These are phyloP conservation scores for Sinocyclocheilus anophthalmus DNA, from an alignment of 2,113 vertebrate genomes.

Conservation along the genomic window DNA sequence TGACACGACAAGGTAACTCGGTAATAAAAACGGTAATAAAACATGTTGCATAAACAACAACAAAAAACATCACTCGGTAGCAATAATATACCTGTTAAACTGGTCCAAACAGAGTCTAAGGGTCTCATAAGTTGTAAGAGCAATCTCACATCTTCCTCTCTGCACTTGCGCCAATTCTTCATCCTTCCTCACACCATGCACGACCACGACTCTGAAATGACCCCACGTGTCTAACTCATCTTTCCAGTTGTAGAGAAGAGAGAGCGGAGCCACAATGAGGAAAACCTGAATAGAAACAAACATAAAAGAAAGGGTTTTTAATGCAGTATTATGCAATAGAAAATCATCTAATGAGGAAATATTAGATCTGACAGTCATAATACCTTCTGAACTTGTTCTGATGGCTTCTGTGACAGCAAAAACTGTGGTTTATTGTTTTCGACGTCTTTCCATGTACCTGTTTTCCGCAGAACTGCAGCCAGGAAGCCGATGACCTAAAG, in stretches of 20 bases:
- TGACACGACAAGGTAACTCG: not conserved
- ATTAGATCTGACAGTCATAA: not conserved
- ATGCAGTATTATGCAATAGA: not conserved
- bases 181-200: conserved; percentile 90
- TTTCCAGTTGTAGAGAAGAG: conserved; percentile 96
- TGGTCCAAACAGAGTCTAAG: conserved; percentile 87
- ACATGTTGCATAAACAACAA: not conserved
- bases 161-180: conserved; percentile 84
- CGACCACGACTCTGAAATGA: conserved; percentile 84
- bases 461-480: conserved; percentile 90
- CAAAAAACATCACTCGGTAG: not conserved
- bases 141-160: conserved; percentile 87
- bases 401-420: conserved; percentile 80
- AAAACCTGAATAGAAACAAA: conserved; percentile 79
- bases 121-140: conserved; percentile 90
- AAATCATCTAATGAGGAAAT: not conserved
- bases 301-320: not conserved
- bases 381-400: conserved; percentile 80
- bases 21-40: not conserved
- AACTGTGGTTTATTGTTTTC: conserved; percentile 93
- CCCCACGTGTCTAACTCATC: conserved; percentile 96
- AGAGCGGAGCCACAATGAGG: conserved; percentile 92
- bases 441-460: conserved; percentile 89
- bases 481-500: conserved; percentile 94
- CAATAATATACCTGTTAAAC: conserved; percentile 83